phyloP scores from a whole-genome alignment of 1,140 invertebrate genomes.

The Drosophila elegans region DNA sequence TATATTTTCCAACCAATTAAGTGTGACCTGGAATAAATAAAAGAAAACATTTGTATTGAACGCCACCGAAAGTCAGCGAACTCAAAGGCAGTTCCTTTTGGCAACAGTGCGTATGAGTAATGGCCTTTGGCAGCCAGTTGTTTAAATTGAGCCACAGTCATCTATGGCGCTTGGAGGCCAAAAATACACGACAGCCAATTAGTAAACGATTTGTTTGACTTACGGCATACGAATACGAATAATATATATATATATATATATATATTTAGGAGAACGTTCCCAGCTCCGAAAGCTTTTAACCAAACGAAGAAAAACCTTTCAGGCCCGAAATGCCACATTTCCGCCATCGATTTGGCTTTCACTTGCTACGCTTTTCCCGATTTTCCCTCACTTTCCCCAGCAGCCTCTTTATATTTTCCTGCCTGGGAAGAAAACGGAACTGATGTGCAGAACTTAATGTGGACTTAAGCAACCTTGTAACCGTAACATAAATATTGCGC shows the following conservation, averaged over 20 bases:
- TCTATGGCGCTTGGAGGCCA: conserved; percentile 14
- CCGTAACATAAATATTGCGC: conserved; percentile 73
- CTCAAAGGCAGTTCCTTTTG: conserved; percentile 26
- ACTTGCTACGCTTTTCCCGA: neutral
- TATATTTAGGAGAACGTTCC: no score
- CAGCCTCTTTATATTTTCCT: conserved; percentile 4
- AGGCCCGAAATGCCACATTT: conserved; percentile 58
- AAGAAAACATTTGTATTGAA: conserved; percentile 1
- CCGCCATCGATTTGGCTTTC: conserved; percentile 59
- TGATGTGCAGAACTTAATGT: conserved; percentile 47
- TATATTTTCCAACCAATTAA: conserved; percentile 20
- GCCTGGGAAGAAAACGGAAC: conserved; percentile 32
- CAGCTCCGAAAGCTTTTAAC: conserved; percentile 58
- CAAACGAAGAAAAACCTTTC: conserved; percentile 54
- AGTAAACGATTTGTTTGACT: conserved; percentile 75
- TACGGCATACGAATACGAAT: conserved; percentile 18
- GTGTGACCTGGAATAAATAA: neutral
- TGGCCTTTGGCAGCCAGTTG: conserved; percentile 3
- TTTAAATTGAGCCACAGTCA: conserved; percentile 21
- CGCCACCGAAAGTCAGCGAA: conserved; percentile 17
- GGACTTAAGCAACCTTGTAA: conserved; percentile 63
- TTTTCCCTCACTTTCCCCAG: neutral
- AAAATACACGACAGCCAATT: conserved; percentile 65
- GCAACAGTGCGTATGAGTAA: conserved; percentile 36
- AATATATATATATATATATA: no score